Evolutionary conservation across 2,113 vertebrate species (phyloP).

Genomic region (Macrotis lagotis): DNA sequence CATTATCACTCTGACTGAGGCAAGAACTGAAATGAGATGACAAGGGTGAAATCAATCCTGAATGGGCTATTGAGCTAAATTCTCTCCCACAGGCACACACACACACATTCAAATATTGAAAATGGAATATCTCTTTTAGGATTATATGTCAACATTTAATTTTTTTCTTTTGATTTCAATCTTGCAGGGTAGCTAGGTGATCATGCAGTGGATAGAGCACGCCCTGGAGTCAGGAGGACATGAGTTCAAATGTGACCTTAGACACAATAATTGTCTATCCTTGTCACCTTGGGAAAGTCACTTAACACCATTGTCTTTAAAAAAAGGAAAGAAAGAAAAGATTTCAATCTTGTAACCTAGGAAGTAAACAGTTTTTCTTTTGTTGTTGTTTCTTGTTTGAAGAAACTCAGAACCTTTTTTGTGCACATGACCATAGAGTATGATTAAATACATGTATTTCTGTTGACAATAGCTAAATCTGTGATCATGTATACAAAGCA

Average conservation of each 20-base stretch:
- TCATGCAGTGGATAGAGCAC: no score
- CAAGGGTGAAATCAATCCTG: neutral
- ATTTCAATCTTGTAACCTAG: neutral
- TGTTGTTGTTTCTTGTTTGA: neutral
- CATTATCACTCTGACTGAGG: neutral
- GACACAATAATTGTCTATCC: no score
- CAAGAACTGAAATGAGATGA: neutral
- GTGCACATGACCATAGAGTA: neutral
- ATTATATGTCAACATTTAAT: neutral
- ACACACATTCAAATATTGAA: neutral
- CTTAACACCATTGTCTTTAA: no score
- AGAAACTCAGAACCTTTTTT: neutral
- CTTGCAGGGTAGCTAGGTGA: no score
- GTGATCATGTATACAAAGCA: neutral
- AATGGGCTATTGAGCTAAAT: neutral
- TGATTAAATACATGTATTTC: neutral
- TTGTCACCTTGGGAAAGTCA: no score
- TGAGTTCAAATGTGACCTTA: no score
- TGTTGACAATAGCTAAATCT: neutral
- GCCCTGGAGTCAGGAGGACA: no score
- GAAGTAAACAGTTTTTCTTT: neutral
- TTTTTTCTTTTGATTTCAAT: neutral
- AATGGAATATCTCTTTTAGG: neutral
- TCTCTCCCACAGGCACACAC: no score
- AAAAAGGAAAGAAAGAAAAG: no score